Evolutionary conservation across 64 coral and sea anemone species (phyloP).

Genomic region (Astreopora myriophthalma): DNA sequence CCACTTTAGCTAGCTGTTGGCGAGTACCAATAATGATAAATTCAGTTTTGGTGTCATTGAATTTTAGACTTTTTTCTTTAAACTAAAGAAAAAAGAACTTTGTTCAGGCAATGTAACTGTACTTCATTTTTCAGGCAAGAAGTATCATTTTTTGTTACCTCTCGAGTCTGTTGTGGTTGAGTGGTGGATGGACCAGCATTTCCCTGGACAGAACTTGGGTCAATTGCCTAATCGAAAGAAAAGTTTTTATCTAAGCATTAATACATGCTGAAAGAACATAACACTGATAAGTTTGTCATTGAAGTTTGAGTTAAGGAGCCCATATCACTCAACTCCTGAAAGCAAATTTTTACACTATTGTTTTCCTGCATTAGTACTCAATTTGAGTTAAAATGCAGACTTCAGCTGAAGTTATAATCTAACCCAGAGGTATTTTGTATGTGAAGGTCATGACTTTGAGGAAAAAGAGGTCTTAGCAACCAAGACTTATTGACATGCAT

Average conservation of each 20-base stretch:
- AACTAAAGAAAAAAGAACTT: background rate
- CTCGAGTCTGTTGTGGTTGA: background rate
- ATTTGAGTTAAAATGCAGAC: background rate
- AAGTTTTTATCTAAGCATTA: background rate
- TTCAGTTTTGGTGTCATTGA: no score
- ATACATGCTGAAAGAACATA: slow-evolving; percentile 1
- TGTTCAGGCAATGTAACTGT: no score
- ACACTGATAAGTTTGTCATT: background rate
- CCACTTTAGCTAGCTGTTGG: no score
- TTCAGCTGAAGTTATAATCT: background rate
- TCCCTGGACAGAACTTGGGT: background rate
- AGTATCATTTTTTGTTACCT: background rate
- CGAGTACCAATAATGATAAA: no score
- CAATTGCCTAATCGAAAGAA: background rate
- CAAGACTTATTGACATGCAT: background rate
- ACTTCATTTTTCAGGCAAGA: background rate
- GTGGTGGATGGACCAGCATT: background rate
- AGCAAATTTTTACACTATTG: background rate
- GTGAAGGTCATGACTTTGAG: background rate
- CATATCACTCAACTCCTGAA: background rate
- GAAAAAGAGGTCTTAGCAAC: background rate
- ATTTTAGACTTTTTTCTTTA: background rate
- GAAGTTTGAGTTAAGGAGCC: background rate
- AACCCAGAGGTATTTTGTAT: background rate
- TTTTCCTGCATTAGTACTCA: background rate